Evolutionary conservation across 1,140 invertebrate species (phyloP).

Genomic region (Papilio glaucus): DNA sequence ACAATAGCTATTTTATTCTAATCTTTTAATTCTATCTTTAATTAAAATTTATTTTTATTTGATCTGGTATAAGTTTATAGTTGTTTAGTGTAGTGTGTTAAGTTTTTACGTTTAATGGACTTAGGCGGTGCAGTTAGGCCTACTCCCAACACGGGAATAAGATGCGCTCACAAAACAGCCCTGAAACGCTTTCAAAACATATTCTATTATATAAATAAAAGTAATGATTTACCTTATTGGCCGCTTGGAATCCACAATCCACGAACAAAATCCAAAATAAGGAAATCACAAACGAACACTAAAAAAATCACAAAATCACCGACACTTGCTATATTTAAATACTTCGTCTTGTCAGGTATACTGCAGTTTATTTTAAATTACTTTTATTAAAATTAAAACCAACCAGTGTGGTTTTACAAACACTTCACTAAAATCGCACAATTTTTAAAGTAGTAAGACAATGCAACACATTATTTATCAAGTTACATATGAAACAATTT

Average conservation of each 20-base stretch:
- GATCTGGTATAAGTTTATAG: neutral
- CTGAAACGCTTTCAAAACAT: constrained; percentile 38
- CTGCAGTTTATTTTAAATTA: constrained; percentile 13
- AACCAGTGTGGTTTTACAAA: constrained; percentile 6
- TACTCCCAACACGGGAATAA: constrained; percentile 18
- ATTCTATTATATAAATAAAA: constrained; percentile 28
- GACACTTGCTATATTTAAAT: constrained; percentile 42
- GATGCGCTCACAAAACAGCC: constrained; percentile 7
- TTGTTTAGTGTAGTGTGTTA: neutral
- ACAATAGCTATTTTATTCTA: too few species aligned
- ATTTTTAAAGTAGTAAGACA: neutral
- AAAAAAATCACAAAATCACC: constrained; percentile 51
- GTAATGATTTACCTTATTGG: constrained; percentile 61
- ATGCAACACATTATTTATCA: neutral
- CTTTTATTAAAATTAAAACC: constrained; percentile 24
- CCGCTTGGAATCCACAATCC: constrained; percentile 60
- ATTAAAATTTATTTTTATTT: too few species aligned
- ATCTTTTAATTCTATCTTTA: too few species aligned
- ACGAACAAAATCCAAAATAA: constrained; percentile 63
- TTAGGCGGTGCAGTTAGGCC: constrained; percentile 29
- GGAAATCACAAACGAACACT: constrained; percentile 52
- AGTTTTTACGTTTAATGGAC: neutral
- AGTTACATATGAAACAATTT: neutral
- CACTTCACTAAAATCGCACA: constrained; percentile 31
- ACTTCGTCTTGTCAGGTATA: constrained; percentile 28